These are phyloP conservation scores for Ctenomys sociabilis DNA, from an alignment of 2,113 vertebrate species.

Conservation along the genomic window DNA sequence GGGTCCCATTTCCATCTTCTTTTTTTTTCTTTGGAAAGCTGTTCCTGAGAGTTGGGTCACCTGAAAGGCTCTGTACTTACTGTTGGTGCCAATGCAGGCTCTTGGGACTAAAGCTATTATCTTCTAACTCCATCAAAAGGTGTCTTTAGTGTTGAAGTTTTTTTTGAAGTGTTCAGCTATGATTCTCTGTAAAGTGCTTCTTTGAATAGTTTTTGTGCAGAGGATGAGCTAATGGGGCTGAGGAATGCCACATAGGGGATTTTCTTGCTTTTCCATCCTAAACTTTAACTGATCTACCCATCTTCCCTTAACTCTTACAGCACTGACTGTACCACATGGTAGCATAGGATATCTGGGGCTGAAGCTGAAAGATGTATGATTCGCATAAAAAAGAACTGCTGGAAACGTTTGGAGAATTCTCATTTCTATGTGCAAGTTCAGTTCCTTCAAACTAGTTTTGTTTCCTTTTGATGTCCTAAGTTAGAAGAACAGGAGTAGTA, in stretches of 20 bases:
- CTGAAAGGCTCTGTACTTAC: not conserved
- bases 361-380: not conserved
- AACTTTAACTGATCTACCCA: not conserved
- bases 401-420: constrained; percentile 26
- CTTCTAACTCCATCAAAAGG: constrained; percentile 38
- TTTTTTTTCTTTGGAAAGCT: constrained; percentile 26
- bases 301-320: not conserved
- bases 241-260: not conserved
- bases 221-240: not conserved
- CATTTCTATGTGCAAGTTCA: not conserved
- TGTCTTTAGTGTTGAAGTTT: constrained; percentile 8
- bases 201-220: not conserved
- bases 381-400: not conserved
- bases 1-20: constrained; percentile 22
- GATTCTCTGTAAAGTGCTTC: constrained; percentile 49
- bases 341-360: not conserved
- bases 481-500: not conserved
- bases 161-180: constrained; percentile 14
- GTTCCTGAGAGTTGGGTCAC: constrained; percentile 41
- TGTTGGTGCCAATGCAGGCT: not conserved
- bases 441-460: constrained; percentile 4
- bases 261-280: constrained; percentile 16
- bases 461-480: not conserved
- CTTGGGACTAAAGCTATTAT: constrained; percentile 50
- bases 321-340: not conserved